Percentiles rank a stretch among this genome's conserved stretches.
These are phyloP conservation scores for Peucedramus taeniatus DNA, from an alignment of 2,113 vertebrate genomes.

Conservation along the genomic window DNA sequence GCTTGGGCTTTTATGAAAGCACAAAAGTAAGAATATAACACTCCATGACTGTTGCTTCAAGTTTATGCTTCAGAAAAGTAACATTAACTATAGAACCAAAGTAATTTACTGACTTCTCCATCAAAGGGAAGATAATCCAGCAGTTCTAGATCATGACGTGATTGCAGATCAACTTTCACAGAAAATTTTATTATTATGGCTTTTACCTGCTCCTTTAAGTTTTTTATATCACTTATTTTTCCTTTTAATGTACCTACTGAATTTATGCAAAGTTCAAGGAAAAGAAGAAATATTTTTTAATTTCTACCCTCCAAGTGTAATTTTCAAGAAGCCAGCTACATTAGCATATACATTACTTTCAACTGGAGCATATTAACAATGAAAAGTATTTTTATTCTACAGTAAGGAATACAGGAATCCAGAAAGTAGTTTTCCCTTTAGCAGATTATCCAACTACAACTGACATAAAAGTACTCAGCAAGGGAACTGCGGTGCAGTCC, in stretches of 20 bases:
- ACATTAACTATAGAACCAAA: neutral
- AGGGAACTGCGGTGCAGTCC: neutral
- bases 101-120: neutral
- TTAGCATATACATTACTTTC: neutral
- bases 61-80: neutral
- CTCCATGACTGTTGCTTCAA: neutral
- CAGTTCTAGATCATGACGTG: neutral
- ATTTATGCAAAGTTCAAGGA: neutral
- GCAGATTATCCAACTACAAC: neutral
- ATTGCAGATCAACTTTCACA: neutral
- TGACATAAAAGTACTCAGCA: neutral
- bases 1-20: neutral
- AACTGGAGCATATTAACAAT: neutral
- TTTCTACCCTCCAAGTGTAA: neutral
- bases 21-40: neutral
- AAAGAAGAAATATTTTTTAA: neutral
- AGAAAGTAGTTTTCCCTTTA: neutral
- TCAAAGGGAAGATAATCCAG: neutral
- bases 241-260: neutral
- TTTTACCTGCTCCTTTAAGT: neutral
- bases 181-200: neutral
- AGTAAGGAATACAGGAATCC: neutral
- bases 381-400: neutral
- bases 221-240: neutral
- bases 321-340: neutral